Percentiles rank a stretch among this genome's conserved stretches.
Evolutionary conservation across 2,113 vertebrate species (phyloP).

Genomic region (Salvelinus namaycush): DNA sequence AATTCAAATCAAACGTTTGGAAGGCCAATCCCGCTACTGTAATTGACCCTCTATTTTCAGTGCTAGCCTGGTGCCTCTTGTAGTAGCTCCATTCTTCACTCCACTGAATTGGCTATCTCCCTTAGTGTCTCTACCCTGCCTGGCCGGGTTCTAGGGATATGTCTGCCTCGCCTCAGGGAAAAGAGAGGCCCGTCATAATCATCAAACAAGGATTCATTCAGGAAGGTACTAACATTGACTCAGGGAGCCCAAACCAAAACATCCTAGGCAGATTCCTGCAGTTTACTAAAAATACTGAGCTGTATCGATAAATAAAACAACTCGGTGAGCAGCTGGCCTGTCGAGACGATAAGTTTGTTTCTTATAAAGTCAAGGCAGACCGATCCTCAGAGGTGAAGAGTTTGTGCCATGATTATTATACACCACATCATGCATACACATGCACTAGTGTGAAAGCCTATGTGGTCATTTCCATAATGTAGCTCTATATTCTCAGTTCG

Average conservation of each 20-base stretch:
- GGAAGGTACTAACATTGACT: conserved; percentile 6
- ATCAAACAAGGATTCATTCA: not conserved
- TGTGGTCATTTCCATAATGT: too few relatives aligned
- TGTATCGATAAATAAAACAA: conserved; percentile 32
- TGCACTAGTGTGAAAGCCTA: too few relatives aligned
- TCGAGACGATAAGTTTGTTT: not conserved
- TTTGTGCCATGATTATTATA: not conserved
- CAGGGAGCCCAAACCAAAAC: conserved; percentile 11
- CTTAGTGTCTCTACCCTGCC: too few relatives aligned
- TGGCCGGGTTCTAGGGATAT: not conserved
- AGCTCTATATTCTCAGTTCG: not conserved
- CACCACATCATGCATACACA: not conserved
- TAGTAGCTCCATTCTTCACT: conserved; percentile 7
- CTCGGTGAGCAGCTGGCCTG: not conserved
- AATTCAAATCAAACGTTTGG: conserved; percentile 9
- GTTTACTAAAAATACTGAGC: conserved; percentile 36
- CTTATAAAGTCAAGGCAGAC: not conserved
- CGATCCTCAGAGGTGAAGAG: not conserved
- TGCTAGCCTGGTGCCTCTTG: not conserved
- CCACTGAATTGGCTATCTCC: not conserved
- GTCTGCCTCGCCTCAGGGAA: not conserved
- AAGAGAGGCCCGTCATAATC: conserved; percentile 3
- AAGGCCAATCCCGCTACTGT: not conserved
- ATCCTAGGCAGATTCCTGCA: conserved; percentile 4
- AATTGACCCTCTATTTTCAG: conserved; percentile 2